Evolutionary conservation across 2,888 invertebrate species (phyloP).

Genomic region (Diploptera punctata): DNA sequence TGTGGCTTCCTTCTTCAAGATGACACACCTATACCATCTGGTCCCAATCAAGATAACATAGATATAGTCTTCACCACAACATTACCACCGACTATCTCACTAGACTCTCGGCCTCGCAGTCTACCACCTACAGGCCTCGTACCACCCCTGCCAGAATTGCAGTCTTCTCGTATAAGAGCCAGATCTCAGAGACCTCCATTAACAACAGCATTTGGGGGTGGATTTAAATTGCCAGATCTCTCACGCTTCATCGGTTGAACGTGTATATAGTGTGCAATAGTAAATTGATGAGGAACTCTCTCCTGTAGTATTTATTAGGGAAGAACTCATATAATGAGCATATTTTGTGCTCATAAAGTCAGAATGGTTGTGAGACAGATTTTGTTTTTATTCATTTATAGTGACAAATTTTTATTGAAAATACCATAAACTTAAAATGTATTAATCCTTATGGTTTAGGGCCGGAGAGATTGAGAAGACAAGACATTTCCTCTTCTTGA

Average conservation of each 20-base stretch:
- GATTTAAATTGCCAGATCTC: constrained; percentile 77
- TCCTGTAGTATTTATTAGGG: neutral
- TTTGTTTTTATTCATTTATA: no score
- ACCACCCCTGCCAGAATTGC: constrained; percentile 38
- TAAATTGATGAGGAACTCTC: neutral
- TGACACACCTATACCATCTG: constrained; percentile 3
- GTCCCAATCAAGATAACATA: neutral
- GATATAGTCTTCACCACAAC: constrained; percentile 33
- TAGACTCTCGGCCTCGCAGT: constrained; percentile 18
- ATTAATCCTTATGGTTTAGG: no score
- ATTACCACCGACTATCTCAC: constrained; percentile 3
- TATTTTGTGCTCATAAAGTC: neutral
- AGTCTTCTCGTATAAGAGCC: constrained; percentile 1
- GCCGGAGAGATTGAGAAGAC: no score
- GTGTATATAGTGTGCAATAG: neutral
- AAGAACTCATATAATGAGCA: neutral
- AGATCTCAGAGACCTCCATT: constrained; percentile 11
- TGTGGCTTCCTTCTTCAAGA: constrained; percentile 74
- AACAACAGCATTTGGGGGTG: neutral
- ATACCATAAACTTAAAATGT: no score
- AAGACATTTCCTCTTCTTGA: no score
- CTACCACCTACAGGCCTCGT: constrained; percentile 36
- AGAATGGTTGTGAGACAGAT: neutral
- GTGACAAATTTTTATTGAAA: no score
- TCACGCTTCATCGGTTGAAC: constrained; percentile 71